Conservation (phyloP, 1,140 invertebrate species). For the Acromyrmex heyeri region DNA sequence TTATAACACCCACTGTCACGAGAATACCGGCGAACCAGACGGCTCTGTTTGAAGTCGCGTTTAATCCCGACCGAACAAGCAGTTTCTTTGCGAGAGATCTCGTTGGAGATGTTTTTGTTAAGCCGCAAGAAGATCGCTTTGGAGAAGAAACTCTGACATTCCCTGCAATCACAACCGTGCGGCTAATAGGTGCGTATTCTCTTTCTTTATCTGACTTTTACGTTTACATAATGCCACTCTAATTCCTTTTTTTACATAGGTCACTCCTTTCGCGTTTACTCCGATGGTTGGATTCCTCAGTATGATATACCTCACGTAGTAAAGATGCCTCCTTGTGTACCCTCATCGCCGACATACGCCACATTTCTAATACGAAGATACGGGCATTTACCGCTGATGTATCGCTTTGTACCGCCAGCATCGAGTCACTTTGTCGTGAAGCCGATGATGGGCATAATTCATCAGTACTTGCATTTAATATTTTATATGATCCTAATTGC, state of each 20-base stretch:
- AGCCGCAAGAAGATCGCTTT: not conserved
- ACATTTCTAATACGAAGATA: conserved; percentile 79
- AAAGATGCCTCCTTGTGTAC: conserved; percentile 79
- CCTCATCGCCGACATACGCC: conserved; percentile 73
- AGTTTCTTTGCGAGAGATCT: conserved; percentile 73
- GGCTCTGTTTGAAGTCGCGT: conserved; percentile 77
- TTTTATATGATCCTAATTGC: not conserved
- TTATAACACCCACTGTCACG: conserved; percentile 65
- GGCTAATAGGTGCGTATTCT: conserved; percentile 72
- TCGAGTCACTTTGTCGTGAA: conserved; percentile 77
- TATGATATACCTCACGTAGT: conserved; percentile 78
- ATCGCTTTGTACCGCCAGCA: conserved; percentile 77
- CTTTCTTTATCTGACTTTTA: too few relatives aligned
- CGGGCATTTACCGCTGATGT: conserved; percentile 76
- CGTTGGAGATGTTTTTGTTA: conserved; percentile 59
- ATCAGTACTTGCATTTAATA: conserved; percentile 65
- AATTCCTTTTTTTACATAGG: conserved; percentile 66
- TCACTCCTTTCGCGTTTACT: conserved; percentile 69
- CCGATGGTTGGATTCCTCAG: conserved; percentile 69
- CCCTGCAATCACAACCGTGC: conserved; percentile 69
- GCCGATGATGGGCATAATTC: conserved; percentile 79
- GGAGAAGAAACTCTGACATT: conserved; percentile 1
- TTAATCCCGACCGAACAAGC: conserved; percentile 67
- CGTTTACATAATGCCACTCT: too few relatives aligned
- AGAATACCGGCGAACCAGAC: conserved; percentile 64